These are phyloP conservation scores for Opisthocomus hoazin DNA, from an alignment of 2,113 vertebrate genomes.

Conservation along the genomic window DNA sequence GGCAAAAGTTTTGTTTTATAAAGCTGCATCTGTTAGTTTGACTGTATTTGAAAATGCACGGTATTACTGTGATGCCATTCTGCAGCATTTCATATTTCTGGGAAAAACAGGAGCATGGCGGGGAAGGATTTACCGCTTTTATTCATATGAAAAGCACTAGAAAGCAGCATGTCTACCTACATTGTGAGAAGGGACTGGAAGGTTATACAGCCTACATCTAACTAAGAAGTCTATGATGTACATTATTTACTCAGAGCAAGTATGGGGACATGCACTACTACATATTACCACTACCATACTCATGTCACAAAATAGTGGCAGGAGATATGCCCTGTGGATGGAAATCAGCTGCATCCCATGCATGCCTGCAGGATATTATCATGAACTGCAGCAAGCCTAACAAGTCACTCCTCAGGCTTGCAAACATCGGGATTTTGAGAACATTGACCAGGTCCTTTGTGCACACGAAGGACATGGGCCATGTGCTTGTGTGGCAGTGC, in stretches of 20 bases:
- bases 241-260: not conserved
- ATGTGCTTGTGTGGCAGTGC: not conserved
- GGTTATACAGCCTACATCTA: not conserved
- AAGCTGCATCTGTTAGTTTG: not conserved
- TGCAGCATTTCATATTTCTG: not conserved
- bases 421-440: not conserved
- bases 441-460: not conserved
- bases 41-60: not conserved
- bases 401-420: not conserved
- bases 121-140: not conserved
- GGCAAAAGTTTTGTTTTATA: not conserved
- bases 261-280: not conserved
- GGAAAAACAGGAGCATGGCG: accelerated
- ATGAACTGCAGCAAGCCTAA: not conserved
- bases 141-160: not conserved
- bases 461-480: not conserved
- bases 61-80: not conserved
- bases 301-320: not conserved
- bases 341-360: not conserved
- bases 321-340: not conserved
- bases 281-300: not conserved
- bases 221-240: not conserved
- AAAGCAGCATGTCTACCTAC: not conserved
- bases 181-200: not conserved
- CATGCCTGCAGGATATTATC: not conserved